Percentiles rank a stretch among this genome's conserved stretches.
Evolutionary conservation across 1,140 invertebrate genomes (phyloP).

Genomic region (Bombus affinis): DNA sequence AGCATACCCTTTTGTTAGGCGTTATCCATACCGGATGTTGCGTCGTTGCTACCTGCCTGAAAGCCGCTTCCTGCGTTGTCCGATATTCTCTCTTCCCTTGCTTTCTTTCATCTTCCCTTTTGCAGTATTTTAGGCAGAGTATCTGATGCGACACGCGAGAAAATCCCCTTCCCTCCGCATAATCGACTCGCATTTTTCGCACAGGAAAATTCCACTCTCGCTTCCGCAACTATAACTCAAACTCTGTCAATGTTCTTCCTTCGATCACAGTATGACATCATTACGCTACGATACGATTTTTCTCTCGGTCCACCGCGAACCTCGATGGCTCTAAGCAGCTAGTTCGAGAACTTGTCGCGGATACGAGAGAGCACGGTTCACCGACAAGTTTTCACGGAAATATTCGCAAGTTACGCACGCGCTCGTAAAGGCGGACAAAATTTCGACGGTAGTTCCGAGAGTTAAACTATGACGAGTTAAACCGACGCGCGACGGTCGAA

Average conservation of each 20-base stretch:
- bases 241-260: too few species aligned
- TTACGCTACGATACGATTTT: too few species aligned
- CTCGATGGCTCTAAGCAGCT: too few species aligned
- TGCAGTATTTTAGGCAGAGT: constrained; percentile 7
- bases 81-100: constrained; percentile 38
- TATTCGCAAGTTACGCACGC: neutral
- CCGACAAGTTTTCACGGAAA: neutral
- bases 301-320: too few species aligned
- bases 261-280: neutral
- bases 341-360: neutral
- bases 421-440: neutral
- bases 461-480: neutral
- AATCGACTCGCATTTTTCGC: constrained; percentile 2
- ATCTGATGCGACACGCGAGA: neutral
- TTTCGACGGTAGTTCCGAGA: neutral
- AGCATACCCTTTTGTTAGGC: constrained; percentile 66
- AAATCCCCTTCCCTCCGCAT: neutral
- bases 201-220: neutral
- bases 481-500: neutral
- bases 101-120: constrained; percentile 46
- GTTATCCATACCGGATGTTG: constrained; percentile 75
- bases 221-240: neutral
- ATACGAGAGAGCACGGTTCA: too few species aligned
- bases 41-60: constrained; percentile 66
- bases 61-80: constrained; percentile 64